Conservation (phyloP, 2,888 invertebrate genomes). For the Artemia sp. region DNA sequence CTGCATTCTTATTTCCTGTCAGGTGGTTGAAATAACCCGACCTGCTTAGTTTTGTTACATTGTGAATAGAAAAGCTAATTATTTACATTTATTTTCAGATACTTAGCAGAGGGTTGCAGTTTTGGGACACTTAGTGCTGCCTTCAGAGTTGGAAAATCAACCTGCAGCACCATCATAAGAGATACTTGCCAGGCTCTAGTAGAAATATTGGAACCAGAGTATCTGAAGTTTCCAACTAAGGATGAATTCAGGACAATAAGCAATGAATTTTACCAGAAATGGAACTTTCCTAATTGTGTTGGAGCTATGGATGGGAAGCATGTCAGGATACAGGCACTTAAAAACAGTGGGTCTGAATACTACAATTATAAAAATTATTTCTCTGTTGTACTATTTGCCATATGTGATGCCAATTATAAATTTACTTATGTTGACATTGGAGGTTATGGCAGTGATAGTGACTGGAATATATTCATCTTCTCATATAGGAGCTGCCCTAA, state of each 20-base stretch:
- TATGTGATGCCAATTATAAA: no score
- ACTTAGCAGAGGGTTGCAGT: conserved; percentile 2
- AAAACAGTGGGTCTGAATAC: no score
- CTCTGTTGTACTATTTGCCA: no score
- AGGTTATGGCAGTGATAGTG: no score
- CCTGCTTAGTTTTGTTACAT: background rate
- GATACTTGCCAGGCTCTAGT: background rate
- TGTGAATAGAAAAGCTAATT: background rate
- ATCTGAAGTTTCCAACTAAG: background rate
- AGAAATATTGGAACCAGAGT: background rate
- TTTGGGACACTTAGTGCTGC: conserved; percentile 1
- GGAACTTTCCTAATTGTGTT: background rate
- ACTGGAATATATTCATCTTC: no score
- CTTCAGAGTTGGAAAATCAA: background rate
- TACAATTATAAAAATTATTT: no score
- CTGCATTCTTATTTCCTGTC: background rate
- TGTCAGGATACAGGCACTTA: background rate
- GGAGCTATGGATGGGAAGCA: background rate
- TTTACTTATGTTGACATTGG: no score
- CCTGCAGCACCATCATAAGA: background rate
- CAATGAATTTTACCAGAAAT: background rate
- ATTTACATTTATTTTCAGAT: background rate
- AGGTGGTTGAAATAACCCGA: background rate
- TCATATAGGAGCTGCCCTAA: no score
- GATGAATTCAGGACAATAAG: background rate